A percentile compares a stretch with the other conserved stretches of the same genome.
phyloP scores from a whole-genome alignment of 2,888 invertebrate species.

The Cantharis rustica region DNA sequence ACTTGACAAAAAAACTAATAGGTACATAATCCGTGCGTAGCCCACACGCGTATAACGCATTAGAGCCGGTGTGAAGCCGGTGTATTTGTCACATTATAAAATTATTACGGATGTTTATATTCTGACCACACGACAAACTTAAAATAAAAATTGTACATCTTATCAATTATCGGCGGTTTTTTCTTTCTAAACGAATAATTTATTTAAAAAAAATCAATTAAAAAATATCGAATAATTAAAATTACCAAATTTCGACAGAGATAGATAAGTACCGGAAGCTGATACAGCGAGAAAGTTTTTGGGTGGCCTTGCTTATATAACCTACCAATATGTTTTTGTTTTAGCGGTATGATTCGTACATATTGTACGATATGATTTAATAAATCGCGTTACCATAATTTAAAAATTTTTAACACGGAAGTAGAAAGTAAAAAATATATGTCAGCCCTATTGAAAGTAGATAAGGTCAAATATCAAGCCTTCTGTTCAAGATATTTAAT shows the following conservation, averaged over 20 bases:
- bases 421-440: neutral
- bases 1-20: neutral
- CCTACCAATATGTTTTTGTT: neutral
- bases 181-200: neutral
- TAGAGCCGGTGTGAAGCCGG: neutral
- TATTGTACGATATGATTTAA: neutral
- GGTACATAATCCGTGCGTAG: neutral
- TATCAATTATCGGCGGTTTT: neutral
- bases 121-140: neutral
- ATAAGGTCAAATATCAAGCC: no score
- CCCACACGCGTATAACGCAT: neutral
- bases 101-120: neutral
- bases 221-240: neutral
- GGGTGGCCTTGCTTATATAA: slow-evolving; percentile 10
- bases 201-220: neutral
- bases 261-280: slow-evolving; percentile 11
- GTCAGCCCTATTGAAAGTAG: neutral
- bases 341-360: neutral
- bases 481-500: neutral
- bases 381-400: neutral
- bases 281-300: slow-evolving; percentile 12
- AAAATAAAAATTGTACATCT: neutral
- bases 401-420: neutral
- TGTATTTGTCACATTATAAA: neutral
- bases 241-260: slow-evolving; percentile 4